Evolutionary conservation across 2,113 vertebrate species (phyloP).

Genomic region (Bucco capensis): DNA sequence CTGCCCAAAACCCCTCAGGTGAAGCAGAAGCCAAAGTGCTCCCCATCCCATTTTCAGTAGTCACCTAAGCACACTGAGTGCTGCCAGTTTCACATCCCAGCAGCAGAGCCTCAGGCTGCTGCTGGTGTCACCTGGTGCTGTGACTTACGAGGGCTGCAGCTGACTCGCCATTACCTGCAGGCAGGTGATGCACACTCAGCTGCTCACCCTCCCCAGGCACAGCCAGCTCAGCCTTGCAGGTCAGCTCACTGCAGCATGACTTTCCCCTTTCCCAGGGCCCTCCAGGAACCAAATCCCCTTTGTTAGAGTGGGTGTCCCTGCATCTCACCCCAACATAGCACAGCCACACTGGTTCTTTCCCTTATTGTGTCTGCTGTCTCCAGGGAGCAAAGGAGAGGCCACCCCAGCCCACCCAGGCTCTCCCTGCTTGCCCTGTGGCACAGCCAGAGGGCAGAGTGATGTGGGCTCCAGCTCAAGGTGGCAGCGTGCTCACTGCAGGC

Average conservation of each 20-base stretch:
- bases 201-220: not conserved
- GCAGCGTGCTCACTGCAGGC: fast-evolving
- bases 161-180: not conserved
- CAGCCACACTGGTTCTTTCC: not conserved
- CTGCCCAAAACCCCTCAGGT: not conserved
- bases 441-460: not conserved
- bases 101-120: not conserved
- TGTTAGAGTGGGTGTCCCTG: not conserved
- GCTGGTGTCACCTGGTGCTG: not conserved
- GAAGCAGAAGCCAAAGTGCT: not conserved
- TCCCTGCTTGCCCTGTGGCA: not conserved
- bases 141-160: not conserved
- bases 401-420: fast-evolving
- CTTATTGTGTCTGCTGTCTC: not conserved
- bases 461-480: fast-evolving
- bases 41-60: not conserved
- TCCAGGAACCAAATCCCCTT: not conserved
- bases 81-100: fast-evolving
- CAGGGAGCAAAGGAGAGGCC: fast-evolving
- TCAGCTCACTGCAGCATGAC: not conserved
- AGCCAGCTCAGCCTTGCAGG: not conserved
- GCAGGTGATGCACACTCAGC: not conserved
- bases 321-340: not conserved
- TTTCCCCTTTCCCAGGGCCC: not conserved
- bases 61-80: not conserved